Base-by-base conservation (phyloP, 2,797 vertebrate species). In the Gymnothorax reevesii region DNA sequence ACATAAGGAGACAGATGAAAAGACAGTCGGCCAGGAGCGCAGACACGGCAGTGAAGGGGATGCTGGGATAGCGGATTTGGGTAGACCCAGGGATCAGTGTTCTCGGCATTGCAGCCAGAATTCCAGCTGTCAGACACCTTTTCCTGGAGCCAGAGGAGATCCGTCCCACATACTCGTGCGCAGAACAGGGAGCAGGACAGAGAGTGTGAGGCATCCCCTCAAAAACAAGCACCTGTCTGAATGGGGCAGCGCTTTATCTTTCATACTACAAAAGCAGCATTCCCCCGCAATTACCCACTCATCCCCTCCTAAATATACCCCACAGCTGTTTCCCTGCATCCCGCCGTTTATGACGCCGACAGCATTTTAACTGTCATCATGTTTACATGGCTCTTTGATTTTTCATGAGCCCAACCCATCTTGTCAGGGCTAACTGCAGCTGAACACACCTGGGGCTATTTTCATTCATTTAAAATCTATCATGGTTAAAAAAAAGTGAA, bases 391-490 rank as follows among this genome's bases (percentile, higher is more conserved):
- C 13, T 2, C 33, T 77, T 52, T 77, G 73, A 4, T 77, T 77
- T 42, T 49, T 77, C 12, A 49, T 20, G 33, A 17, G 15, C 4
- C 15, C 5, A 77, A 52, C 73, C 69, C 25, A 13, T 42, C 20
- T 25, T 27, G 10, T 42, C 25, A 33, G 69, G 25, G 20, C 52
- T 77, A 15, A 77, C 73, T 49, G 73, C n/a, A 77, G 73, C 27
- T 77, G 49, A 77, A 42, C 73, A 77, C 73, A 77, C 73, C 73
- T 77, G 73, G 27, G 33, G 73, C 73, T 52, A 49, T 17, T 77
- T 33, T 7, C 15, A 77, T 17, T 77, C 5, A 77, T 49, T 77
- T 77, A 52, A 77, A 42, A 52, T 17, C 27, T 27, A 73, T 73
- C 25, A 5, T 73, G 7, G 15, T 73, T 33, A 27, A 17, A 25